Evolutionary conservation across 1,140 invertebrate genomes (phyloP).

Genomic region (Cotesia chilonis): DNA sequence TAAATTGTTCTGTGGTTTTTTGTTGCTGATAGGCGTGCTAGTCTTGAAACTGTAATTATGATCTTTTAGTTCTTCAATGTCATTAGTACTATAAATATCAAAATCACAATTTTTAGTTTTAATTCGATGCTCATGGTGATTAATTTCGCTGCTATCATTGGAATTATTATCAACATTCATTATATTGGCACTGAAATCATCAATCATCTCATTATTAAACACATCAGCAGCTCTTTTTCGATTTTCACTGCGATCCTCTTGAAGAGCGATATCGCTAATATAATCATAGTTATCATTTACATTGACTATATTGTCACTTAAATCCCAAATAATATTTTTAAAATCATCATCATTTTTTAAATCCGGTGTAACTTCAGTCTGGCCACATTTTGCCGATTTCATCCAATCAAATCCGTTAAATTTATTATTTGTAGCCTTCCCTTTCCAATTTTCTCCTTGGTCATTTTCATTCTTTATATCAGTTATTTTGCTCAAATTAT

Average conservation of each 20-base stretch:
- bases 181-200: not conserved
- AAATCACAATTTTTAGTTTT: not conserved
- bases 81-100: not conserved
- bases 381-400: not conserved
- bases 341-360: no score
- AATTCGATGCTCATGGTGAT: not conserved
- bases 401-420: conserved; percentile 5
- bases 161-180: not conserved
- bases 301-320: no score
- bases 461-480: conserved; percentile 1
- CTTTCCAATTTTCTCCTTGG: not conserved
- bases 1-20: not conserved
- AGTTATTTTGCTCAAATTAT: conserved; percentile 3
- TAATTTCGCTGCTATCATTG: no score
- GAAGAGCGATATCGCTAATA: no score
- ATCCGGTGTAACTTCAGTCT: not conserved
- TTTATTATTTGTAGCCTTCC: not conserved
- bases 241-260: not conserved
- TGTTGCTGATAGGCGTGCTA: not conserved
- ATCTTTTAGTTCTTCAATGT: not conserved
- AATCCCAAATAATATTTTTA: no score
- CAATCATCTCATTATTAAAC: not conserved
- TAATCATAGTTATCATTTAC: no score
- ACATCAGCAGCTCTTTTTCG: not conserved
- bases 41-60: conserved; percentile 7